phyloP scores from a whole-genome alignment of 2,888 invertebrate genomes.

The Lottia gigantea region DNA sequence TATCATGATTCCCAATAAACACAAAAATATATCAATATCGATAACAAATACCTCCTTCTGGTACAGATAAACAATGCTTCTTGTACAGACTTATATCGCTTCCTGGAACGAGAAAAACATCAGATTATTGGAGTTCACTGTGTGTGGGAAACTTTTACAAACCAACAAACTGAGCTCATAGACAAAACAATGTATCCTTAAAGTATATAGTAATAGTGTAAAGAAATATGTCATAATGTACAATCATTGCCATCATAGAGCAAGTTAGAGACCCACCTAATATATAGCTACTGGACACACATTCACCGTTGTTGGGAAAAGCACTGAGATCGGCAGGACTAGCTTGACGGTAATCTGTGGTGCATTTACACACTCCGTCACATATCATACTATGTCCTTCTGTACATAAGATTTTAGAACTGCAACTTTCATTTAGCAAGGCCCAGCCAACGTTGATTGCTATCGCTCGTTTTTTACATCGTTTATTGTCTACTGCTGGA shows the following conservation, averaged over 20 bases:
- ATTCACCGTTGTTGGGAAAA: not conserved
- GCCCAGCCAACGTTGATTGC: not conserved
- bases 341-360: not conserved
- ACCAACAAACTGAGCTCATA: no score
- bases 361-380: not conserved
- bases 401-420: not conserved
- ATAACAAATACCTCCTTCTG: conserved; percentile 2
- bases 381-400: not conserved
- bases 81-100: not conserved
- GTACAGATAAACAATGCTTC: not conserved
- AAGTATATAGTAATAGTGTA: no score
- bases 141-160: no score
- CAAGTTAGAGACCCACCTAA: not conserved
- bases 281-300: not conserved
- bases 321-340: not conserved
- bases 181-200: no score
- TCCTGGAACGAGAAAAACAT: not conserved
- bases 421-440: not conserved
- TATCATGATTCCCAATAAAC: no score
- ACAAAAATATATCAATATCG: no score
- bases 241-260: not conserved
- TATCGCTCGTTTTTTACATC: not conserved
- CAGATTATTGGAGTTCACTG: no score
- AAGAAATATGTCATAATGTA: no score
- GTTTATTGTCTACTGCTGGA: not conserved